Conservation (phyloP, 2,113 vertebrate genomes). For the Podarcis raffonei region DNA sequence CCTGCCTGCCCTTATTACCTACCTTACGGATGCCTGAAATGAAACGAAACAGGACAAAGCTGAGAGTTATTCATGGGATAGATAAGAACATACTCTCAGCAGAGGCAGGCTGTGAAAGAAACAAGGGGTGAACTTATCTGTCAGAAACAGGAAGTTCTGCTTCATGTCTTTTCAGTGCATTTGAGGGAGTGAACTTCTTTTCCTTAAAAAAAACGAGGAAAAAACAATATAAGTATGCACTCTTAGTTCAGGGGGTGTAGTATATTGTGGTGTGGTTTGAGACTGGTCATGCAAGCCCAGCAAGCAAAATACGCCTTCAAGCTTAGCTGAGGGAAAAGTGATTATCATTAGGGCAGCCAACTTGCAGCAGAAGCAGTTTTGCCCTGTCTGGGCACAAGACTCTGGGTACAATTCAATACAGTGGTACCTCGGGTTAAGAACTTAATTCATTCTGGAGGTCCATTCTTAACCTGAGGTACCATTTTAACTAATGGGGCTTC, state of each 20-base stretch:
- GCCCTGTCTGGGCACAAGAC: neutral
- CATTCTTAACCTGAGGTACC: too few relatives aligned
- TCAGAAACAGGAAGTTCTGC: conserved; percentile 26
- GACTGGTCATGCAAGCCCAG: neutral
- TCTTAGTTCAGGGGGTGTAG: neutral
- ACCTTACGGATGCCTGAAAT: neutral
- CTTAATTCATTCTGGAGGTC: too few relatives aligned
- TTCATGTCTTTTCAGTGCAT: conserved; percentile 29
- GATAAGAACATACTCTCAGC: conserved; percentile 15
- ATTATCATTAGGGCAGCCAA: neutral
- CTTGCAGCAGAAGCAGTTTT: neutral
- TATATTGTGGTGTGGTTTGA: neutral
- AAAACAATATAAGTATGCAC: too few relatives aligned
- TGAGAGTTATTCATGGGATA: neutral
- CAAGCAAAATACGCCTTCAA: neutral
- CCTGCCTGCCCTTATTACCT: neutral
- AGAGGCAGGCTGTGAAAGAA: neutral
- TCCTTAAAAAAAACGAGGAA: neutral
- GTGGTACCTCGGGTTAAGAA: too few relatives aligned
- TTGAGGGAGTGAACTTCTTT: neutral
- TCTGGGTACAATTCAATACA: too few relatives aligned
- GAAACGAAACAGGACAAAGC: conserved; percentile 15
- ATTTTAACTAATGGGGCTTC: too few relatives aligned
- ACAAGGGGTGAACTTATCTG: conserved; percentile 21
- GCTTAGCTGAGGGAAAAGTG: neutral